These are phyloP conservation scores for Drosophila diplacantha DNA, from an alignment of 2,888 invertebrate genomes.

Conservation along the genomic window DNA sequence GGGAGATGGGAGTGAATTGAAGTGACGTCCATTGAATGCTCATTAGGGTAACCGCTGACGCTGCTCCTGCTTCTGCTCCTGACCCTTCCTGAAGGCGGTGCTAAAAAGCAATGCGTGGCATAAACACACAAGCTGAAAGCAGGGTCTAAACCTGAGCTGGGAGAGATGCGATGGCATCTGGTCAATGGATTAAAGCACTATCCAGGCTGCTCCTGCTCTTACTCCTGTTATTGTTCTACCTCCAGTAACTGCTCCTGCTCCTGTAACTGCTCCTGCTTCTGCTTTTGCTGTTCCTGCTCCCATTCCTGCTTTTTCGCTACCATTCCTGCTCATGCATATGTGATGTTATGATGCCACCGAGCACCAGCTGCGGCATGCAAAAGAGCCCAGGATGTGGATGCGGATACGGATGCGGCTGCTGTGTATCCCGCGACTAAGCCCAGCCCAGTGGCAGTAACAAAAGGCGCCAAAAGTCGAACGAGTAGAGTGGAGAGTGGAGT, in stretches of 20 bases:
- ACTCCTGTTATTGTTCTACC: neutral
- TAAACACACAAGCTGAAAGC: conserved; percentile 8
- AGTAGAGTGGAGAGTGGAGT: neutral
- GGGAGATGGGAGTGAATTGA: neutral
- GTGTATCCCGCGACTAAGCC: conserved; percentile 15
- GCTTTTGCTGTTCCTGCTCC: conserved; percentile 1
- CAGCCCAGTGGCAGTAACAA: conserved; percentile 22
- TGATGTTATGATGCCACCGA: conserved; percentile 6
- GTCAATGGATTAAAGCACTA: conserved; percentile 12
- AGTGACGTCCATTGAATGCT: conserved; percentile 20
- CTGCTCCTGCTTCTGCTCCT: conserved; percentile 8
- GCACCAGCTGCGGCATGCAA: conserved; percentile 12
- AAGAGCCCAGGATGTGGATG: conserved; percentile 9
- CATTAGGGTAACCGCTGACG: conserved; percentile 20
- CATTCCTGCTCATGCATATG: conserved; percentile 21
- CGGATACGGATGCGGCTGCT: conserved; percentile 6
- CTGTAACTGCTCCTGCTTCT: neutral
- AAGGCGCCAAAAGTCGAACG: conserved; percentile 20
- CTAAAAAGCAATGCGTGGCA: conserved; percentile 57
- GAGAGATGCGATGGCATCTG: conserved; percentile 8
- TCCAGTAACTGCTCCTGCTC: neutral
- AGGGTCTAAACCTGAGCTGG: neutral
- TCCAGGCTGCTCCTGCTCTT: conserved; percentile 1
- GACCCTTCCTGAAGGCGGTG: conserved; percentile 10
- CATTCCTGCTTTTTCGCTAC: neutral